Evolutionary conservation across 2,888 invertebrate species (phyloP).

Genomic region (Cybosia mesomella): DNA sequence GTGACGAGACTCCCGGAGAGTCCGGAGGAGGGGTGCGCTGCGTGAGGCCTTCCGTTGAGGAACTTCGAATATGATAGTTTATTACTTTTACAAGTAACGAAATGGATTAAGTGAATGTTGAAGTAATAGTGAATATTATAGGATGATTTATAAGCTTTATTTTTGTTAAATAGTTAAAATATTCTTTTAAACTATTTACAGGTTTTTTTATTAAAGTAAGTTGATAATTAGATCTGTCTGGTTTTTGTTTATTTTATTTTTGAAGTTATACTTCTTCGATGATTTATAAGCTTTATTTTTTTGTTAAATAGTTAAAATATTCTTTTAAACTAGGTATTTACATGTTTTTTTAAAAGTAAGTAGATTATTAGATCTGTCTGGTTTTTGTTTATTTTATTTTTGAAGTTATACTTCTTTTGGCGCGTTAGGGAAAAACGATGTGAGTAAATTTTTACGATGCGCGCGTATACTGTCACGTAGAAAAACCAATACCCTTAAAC

Average conservation of each 20-base stretch:
- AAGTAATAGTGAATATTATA: slow-evolving; percentile 3
- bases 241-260: no score
- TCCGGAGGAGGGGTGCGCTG: slow-evolving; percentile 28
- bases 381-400: no score
- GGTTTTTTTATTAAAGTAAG: no score
- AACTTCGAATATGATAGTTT: slow-evolving; percentile 27
- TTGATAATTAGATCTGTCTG: no score
- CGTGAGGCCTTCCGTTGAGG: slow-evolving; percentile 56
- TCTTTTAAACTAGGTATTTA: not conserved
- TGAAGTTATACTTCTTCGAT: not conserved
- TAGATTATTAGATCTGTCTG: no score
- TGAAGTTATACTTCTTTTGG: no score
- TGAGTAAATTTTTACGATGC: no score
- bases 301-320: not conserved
- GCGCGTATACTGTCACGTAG: no score
- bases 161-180: not conserved
- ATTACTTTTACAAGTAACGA: slow-evolving; percentile 11
- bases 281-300: not conserved
- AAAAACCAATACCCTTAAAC: no score
- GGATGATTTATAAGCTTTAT: not conserved
- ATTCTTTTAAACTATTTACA: not conserved
- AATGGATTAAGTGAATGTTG: slow-evolving; percentile 13
- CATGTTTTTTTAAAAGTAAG: no score
- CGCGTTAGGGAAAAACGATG: no score
- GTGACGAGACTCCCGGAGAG: slow-evolving; percentile 51